phyloP scores from a whole-genome alignment of 2,797 vertebrate species.

The Eulemur rubriventer region DNA sequence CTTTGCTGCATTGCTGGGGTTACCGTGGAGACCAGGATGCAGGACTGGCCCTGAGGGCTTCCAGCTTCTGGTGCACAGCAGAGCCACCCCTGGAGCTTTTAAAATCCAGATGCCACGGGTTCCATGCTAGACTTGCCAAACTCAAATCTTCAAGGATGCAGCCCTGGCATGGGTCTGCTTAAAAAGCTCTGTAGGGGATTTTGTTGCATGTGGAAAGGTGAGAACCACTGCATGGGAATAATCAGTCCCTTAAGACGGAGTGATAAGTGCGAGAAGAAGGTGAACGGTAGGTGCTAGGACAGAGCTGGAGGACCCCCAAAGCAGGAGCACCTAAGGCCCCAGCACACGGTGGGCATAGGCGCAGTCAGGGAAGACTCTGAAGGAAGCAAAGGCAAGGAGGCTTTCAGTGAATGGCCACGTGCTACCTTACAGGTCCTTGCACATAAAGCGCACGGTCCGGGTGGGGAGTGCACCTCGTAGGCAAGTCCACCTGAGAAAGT shows the following conservation, averaged over 20 bases:
- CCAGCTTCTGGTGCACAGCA: background rate
- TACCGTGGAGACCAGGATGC: slow-evolving; percentile 35
- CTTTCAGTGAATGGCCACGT: background rate
- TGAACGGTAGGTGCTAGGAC: background rate
- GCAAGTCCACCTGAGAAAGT: background rate
- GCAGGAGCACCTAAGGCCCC: background rate
- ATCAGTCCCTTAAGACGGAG: background rate
- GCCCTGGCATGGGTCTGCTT: background rate
- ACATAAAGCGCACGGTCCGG: no score
- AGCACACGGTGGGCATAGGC: background rate
- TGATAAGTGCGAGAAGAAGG: background rate
- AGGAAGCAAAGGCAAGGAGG: background rate
- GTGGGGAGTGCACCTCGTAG: background rate
- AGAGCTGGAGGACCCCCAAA: background rate
- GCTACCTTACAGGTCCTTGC: background rate
- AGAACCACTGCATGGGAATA: background rate
- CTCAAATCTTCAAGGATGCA: background rate
- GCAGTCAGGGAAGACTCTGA: background rate
- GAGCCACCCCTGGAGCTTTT: background rate
- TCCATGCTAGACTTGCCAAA: background rate
- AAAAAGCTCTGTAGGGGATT: background rate
- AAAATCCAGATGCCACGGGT: background rate
- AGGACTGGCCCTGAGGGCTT: background rate
- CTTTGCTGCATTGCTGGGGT: background rate
- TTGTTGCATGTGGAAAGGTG: background rate